Evolutionary conservation across 2,797 vertebrate species (phyloP).

Genomic region (Neoniphon sammara): DNA sequence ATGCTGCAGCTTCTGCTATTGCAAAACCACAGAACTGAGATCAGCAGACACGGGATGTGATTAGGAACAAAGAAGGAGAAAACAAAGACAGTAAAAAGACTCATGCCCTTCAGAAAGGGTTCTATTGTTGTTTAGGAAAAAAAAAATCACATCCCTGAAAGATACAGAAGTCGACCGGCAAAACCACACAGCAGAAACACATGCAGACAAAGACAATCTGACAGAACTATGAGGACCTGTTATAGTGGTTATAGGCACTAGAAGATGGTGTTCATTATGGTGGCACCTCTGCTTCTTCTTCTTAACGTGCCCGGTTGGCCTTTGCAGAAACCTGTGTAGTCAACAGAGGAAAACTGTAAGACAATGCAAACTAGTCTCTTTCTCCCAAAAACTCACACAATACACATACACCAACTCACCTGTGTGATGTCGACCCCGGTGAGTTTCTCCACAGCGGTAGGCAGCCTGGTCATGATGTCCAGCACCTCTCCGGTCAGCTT

Average conservation of each 20-base stretch:
- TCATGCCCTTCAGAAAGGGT: not conserved
- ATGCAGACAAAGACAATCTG: conserved; percentile 38
- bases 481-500: conserved; percentile 91
- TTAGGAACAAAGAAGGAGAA: conserved; percentile 1
- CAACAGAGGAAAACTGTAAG: not conserved
- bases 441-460: conserved; percentile 86
- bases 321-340: conserved; percentile 60
- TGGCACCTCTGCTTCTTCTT: conserved; percentile 16
- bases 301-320: conserved; percentile 65
- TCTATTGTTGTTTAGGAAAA: not conserved
- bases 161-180: conserved; percentile 8
- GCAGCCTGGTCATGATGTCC: conserved; percentile 90
- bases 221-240: conserved; percentile 25
- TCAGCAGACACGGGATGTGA: not conserved
- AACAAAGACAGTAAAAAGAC: not conserved
- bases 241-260: conserved; percentile 56
- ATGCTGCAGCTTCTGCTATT: conserved; percentile 4
- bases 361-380: not conserved
- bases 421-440: conserved; percentile 90
- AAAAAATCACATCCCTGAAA: not conserved
- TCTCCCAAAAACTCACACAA: not conserved
- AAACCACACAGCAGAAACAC: conserved; percentile 39
- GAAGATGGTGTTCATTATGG: conserved; percentile 19
- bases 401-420: conserved; percentile 73
- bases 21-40: conserved; percentile 1